Conservation (phyloP, 2,113 vertebrate species). For the Antechinus stuartii region DNA sequence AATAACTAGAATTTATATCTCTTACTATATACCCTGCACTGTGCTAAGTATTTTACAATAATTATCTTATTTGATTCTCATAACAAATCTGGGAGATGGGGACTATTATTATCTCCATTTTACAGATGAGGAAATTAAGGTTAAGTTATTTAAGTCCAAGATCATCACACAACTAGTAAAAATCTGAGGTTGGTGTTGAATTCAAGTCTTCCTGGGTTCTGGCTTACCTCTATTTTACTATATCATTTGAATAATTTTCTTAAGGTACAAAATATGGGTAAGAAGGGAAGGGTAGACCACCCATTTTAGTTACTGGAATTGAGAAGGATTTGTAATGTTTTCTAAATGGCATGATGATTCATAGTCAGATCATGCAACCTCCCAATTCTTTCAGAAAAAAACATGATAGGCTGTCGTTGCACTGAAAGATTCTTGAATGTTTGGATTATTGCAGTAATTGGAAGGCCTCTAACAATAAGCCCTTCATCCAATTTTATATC, state of each 20-base stretch:
- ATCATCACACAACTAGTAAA: neutral
- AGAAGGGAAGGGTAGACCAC: slow-evolving; percentile 89
- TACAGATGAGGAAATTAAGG: neutral
- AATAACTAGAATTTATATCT: neutral
- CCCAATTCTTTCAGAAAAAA: slow-evolving; percentile 95
- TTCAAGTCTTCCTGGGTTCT: neutral
- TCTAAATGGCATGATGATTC: slow-evolving; percentile 95
- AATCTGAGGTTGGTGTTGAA: neutral
- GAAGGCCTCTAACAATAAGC: slow-evolving; percentile 91
- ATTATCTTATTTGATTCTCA: neutral
- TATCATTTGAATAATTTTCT: slow-evolving; percentile 95
- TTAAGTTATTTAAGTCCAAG: neutral
- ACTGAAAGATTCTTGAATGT: slow-evolving; percentile 93
- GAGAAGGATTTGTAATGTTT: slow-evolving; percentile 98
- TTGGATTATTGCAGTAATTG: slow-evolving; percentile 93
- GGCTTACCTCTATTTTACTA: neutral
- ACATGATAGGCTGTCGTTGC: slow-evolving; percentile 94
- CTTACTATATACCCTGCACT: neutral
- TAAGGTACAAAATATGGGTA: slow-evolving; percentile 91
- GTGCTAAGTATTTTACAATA: neutral
- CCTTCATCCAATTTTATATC: slow-evolving; percentile 92
- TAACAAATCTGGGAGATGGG: neutral
- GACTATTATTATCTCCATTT: neutral
- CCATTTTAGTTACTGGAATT: slow-evolving; percentile 95
- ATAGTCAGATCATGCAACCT: slow-evolving; percentile 99